Percentiles rank a stretch among this genome's conserved stretches.
These are phyloP conservation scores for Oceanodroma leucorhoa DNA, from an alignment of 2,797 vertebrate genomes.

Conservation along the genomic window DNA sequence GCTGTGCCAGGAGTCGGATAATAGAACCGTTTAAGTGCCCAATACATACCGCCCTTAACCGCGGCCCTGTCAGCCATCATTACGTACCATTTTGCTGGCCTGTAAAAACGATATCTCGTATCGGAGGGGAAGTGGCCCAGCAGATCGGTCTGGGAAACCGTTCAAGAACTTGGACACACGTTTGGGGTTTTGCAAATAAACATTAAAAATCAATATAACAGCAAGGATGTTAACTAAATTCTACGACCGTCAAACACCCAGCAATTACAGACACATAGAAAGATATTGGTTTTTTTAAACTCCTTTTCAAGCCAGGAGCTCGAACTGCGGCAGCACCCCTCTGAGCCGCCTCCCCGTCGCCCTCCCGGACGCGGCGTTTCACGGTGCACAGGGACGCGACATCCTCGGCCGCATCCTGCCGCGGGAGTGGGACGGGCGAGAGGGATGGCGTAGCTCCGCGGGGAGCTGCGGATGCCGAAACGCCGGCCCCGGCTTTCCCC, in stretches of 20 bases:
- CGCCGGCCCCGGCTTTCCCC: neutral
- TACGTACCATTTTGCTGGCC: constrained; percentile 25
- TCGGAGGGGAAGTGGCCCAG: neutral
- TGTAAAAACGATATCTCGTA: constrained; percentile 16
- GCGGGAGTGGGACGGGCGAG: neutral
- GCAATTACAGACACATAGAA: neutral
- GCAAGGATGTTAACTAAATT: neutral
- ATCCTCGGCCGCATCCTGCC: neutral
- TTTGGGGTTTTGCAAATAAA: constrained; percentile 54
- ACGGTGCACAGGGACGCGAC: neutral
- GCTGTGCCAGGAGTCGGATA: constrained; percentile 43
- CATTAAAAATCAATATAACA: constrained; percentile 34
- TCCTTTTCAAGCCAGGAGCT: neutral
- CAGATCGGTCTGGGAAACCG: constrained; percentile 22
- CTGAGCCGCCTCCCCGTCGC: neutral
- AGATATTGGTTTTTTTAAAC: neutral
- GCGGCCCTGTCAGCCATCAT: constrained; percentile 34
- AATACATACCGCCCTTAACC: constrained; percentile 27
- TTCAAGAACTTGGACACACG: constrained; percentile 9
- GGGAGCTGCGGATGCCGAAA: neutral
- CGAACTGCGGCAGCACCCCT: neutral
- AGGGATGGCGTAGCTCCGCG: neutral
- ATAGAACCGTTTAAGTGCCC: constrained; percentile 48
- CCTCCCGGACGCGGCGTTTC: neutral
- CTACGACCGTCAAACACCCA: neutral